A percentile compares a stretch with the other conserved stretches of the same genome.
Evolutionary conservation across 2,113 vertebrate species (phyloP).

Genomic region (Coryphaenoides rupestris): DNA sequence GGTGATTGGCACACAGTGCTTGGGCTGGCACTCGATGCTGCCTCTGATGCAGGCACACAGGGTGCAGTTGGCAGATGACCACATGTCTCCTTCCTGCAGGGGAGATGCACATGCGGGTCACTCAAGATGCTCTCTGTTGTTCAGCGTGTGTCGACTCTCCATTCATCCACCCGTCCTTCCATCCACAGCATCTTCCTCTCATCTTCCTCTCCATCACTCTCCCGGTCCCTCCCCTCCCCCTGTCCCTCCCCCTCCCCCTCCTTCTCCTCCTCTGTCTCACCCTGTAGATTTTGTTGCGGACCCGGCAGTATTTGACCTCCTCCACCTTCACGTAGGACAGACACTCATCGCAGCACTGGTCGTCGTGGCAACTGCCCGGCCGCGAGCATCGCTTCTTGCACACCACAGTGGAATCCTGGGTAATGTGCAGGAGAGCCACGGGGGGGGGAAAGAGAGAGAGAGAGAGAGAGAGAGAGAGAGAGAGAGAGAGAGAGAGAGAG

Average conservation of each 20-base stretch:
- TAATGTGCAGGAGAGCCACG: conserved; percentile 23
- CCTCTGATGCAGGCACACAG: conserved; percentile 91
- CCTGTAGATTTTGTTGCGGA: conserved; percentile 90
- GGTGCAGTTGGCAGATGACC: conserved; percentile 94
- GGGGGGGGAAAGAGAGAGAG: background rate
- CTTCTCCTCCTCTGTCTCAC: conserved; percentile 61
- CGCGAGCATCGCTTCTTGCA: conserved; percentile 84
- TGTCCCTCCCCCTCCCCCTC: background rate
- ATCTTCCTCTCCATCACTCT: background rate
- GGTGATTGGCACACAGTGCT: conserved; percentile 88
- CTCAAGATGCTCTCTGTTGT: too few relatives aligned
- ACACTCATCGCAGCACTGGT: conserved; percentile 85
- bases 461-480: too few relatives aligned
- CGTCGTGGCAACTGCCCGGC: conserved; percentile 73
- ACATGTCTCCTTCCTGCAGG: conserved; percentile 91
- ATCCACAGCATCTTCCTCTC: background rate
- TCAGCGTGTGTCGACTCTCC: too few relatives aligned
- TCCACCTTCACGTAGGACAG: conserved; percentile 79
- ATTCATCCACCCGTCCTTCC: background rate
- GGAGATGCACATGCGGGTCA: background rate
- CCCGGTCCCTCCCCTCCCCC: background rate
- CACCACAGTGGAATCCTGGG: conserved; percentile 89
- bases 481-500: too few relatives aligned
- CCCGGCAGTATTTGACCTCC: conserved; percentile 89
- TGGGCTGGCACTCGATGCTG: conserved; percentile 85